Conservation (phyloP, 2,113 vertebrate species). For the Craseonycteris thonglongyai region DNA sequence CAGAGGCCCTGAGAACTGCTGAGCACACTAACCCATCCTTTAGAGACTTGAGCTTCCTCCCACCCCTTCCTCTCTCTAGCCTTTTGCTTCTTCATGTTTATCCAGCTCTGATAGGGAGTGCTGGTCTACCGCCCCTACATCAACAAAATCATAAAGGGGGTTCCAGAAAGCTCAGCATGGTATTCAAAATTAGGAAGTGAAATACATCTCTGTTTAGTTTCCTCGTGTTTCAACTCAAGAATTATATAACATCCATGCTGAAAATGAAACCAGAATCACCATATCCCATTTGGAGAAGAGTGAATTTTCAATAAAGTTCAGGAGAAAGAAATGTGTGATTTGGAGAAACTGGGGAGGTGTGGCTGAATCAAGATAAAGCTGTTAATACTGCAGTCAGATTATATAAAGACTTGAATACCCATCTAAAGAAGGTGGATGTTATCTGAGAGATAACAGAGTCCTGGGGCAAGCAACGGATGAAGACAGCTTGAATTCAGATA, state of each 20-base stretch:
- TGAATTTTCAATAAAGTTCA: not conserved
- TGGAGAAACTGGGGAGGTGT: not conserved
- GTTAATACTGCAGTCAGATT: not conserved
- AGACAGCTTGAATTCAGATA: not conserved
- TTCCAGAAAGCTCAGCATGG: not conserved
- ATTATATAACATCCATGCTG: not conserved
- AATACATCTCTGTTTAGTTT: not conserved
- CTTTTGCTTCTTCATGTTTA: not conserved
- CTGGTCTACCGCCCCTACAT: not conserved
- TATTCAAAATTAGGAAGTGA: not conserved
- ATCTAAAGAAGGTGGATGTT: not conserved
- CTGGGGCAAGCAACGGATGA: not conserved
- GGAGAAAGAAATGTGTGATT: not conserved
- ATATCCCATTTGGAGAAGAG: not conserved
- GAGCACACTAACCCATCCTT: not conserved
- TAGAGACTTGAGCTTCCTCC: not conserved
- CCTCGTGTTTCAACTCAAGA: conserved; percentile 1
- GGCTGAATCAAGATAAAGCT: not conserved
- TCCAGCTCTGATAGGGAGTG: not conserved
- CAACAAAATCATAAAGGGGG: conserved; percentile 4
- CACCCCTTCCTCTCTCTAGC: not conserved
- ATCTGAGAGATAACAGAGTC: not conserved
- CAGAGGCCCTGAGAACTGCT: conserved; percentile 17
- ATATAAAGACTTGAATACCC: not conserved
- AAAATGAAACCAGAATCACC: not conserved